Evolutionary conservation across 2,797 vertebrate species (phyloP), one percentile per base, ranked within the genome.

Genomic region (Serranus cabrilla): DNA sequence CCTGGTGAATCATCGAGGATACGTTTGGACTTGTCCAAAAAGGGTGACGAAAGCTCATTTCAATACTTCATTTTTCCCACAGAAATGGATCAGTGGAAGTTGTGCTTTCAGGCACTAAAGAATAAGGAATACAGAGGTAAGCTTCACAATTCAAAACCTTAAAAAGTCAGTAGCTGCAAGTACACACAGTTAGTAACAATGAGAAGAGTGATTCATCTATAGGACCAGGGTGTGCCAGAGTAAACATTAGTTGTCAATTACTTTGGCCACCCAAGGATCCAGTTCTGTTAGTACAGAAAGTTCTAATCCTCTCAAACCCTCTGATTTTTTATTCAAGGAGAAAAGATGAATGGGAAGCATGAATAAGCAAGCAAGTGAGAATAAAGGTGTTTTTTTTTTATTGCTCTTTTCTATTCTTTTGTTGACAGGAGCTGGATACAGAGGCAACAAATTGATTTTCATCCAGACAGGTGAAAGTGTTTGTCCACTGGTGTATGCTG

Each of bases 221-320:
- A 69, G 2, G n/a, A 23, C 27, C 27, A 27, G 27, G 27, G 27
- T 2, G 27, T 27, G 4, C 4, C 13, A 51, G 63, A 11, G 20
- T 11, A n/a, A 34, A 34, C 7, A 34, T 6, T 34, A 3, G 25
- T 7, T 45, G 21, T 64, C 49, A 12, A 60, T 47, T 14, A 54
- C n/a, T 40, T 11, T 60, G 16, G 37, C 72, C 34, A 42, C n/a
- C n/a, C 40, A 37, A 55, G 43, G 34, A 66, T 34, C 20, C 21
- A 40, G 52, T 46, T 59, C 31, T 5, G 3, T 21, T 20, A 18
- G 25, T 71, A 21, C 47, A 59, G 55, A 17, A 27, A 25, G 42
- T 7, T 11, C 2, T 47, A 23, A 71, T 16, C 51, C 20, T 42
- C 27, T 51, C 45, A 58, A 52, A 17, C 46, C 16, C 8, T 42